phyloP scores from a whole-genome alignment of 2,797 vertebrate genomes.

The Acrocephalus scirpaceus region DNA sequence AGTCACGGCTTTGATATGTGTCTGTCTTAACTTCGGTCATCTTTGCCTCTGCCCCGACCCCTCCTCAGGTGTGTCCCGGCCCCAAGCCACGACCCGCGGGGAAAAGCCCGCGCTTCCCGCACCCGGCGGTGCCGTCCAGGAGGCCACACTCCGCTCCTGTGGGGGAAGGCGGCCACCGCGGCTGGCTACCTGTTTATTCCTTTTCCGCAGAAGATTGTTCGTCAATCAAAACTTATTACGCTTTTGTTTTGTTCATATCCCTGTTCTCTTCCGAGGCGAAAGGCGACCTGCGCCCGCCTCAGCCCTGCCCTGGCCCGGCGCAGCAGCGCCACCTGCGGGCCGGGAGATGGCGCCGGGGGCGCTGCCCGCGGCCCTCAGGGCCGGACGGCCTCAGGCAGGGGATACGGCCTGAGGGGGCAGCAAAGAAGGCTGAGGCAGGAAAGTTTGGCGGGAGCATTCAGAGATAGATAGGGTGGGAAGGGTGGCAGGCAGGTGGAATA shows the following conservation, averaged over 20 bases:
- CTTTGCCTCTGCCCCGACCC: background rate
- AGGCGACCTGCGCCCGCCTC: accelerated
- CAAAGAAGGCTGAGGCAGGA: accelerated
- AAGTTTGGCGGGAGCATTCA: accelerated
- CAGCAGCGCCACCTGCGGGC: constrained; percentile 67
- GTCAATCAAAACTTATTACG: accelerated
- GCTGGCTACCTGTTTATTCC: background rate
- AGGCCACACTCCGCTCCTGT: background rate
- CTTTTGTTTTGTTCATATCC: accelerated
- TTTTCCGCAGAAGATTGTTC: background rate
- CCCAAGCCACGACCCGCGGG: background rate
- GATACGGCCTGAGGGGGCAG: background rate
- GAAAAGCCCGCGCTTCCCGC: background rate
- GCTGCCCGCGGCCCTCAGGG: background rate
- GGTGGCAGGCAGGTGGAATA: background rate
- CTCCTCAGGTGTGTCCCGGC: accelerated
- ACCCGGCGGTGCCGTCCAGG: accelerated
- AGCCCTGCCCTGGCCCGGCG: background rate
- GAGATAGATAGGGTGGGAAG: background rate
- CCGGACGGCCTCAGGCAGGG: no score
- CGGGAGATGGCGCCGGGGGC: background rate
- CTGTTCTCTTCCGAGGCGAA: background rate
- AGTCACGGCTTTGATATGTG: background rate
- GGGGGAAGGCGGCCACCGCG: background rate
- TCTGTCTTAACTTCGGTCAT: background rate